Conservation (phyloP, 2,113 vertebrate species). For the Antechinus flavipes region DNA sequence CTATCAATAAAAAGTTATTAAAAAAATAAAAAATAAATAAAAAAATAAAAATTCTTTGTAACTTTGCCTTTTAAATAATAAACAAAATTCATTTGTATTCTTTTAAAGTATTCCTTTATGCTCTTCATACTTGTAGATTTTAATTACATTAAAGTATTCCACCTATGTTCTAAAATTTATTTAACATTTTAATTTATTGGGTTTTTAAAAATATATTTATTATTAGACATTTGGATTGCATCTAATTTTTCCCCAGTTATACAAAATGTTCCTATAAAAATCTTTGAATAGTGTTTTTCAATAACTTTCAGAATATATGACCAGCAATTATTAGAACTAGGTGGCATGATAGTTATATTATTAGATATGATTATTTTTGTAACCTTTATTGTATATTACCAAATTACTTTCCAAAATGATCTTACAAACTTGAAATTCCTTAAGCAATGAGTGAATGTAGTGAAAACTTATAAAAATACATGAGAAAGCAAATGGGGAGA, state of each 20-base stretch:
- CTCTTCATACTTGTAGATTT: background rate
- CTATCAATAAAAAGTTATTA: too few relatives aligned
- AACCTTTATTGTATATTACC: background rate
- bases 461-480: background rate
- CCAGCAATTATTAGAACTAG: background rate
- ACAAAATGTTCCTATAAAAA: too few relatives aligned
- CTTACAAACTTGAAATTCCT: background rate
- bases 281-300: background rate
- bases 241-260: background rate
- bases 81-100: background rate
- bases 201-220: background rate
- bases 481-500: background rate
- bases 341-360: background rate
- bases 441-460: background rate
- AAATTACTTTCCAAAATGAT: background rate
- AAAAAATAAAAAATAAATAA: too few relatives aligned
- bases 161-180: background rate
- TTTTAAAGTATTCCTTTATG: background rate
- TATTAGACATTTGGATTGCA: background rate
- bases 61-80: background rate
- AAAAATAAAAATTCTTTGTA: background rate
- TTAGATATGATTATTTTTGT: background rate
- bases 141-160: background rate
- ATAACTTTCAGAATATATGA: background rate
- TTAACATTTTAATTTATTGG: background rate